Percentiles rank a stretch among this genome's conserved stretches.
These are phyloP conservation scores for Drosophila colorata DNA, from an alignment of 2,888 invertebrate species.

Conservation along the genomic window DNA sequence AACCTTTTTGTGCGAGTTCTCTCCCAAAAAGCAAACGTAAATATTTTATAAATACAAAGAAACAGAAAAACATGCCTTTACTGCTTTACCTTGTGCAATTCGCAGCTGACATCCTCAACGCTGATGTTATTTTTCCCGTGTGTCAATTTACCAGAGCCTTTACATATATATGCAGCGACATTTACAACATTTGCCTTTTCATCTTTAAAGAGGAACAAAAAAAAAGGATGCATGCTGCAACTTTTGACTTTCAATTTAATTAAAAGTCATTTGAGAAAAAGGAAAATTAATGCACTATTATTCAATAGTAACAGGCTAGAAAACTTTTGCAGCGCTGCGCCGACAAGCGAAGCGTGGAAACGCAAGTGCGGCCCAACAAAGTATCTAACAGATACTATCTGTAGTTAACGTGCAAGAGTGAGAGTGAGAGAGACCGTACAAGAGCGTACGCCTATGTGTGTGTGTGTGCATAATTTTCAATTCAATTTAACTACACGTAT, in stretches of 20 bases:
- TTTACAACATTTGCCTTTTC: constrained; percentile 32
- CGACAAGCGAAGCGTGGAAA: constrained; percentile 35
- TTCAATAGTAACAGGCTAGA: constrained; percentile 49
- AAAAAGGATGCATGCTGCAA: constrained; percentile 38
- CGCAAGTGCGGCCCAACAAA: constrained; percentile 12
- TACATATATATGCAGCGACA: constrained; percentile 11
- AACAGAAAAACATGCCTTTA: constrained; percentile 3
- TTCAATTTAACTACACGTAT: constrained; percentile 30
- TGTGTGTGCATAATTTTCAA: constrained; percentile 58
- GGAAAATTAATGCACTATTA: constrained; percentile 68
- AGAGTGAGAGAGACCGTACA: not conserved
- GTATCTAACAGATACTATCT: constrained; percentile 45
- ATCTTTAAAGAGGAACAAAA: constrained; percentile 5
- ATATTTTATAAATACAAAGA: constrained; percentile 15
- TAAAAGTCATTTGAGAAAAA: constrained; percentile 66
- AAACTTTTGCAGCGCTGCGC: constrained; percentile 45
- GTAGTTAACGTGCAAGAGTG: not conserved
- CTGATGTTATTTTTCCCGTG: constrained; percentile 20
- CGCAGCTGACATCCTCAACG: not conserved
- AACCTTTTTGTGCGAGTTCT: not conserved
- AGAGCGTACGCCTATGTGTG: constrained; percentile 3
- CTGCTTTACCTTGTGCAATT: not conserved
- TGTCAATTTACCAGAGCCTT: constrained; percentile 34
- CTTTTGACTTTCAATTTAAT: constrained; percentile 74
- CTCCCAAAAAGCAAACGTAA: constrained; percentile 25